A percentile compares a stretch with the other conserved stretches of the same genome.
These are phyloP conservation scores for Aplochiton taeniatus DNA, from an alignment of 2,797 vertebrate species.

Conservation along the genomic window DNA sequence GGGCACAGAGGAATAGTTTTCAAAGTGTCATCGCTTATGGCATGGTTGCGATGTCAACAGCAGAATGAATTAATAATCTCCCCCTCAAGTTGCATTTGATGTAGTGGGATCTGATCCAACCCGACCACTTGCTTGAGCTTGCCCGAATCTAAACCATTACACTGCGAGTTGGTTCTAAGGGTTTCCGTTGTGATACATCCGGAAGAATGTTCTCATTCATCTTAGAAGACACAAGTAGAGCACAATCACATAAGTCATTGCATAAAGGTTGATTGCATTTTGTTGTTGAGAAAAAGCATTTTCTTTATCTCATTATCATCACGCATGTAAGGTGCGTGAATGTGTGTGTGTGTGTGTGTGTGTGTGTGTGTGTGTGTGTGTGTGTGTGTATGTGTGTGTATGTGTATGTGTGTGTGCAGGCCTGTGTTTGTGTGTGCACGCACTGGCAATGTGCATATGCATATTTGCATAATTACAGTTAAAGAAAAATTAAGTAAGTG, in stretches of 20 bases:
- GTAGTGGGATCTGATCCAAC: constrained; percentile 62
- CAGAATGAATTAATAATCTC: constrained; percentile 73
- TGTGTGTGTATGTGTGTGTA: constrained; percentile 1
- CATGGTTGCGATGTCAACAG: constrained; percentile 69
- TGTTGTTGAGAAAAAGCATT: not conserved
- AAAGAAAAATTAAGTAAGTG: no score
- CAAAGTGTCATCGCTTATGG: constrained; percentile 71
- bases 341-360: not conserved
- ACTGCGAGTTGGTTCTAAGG: constrained; percentile 60
- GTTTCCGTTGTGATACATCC: constrained; percentile 47
- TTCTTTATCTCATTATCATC: not conserved
- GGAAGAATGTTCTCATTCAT: constrained; percentile 30
- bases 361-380: constrained; percentile 1
- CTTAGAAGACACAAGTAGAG: constrained; percentile 19
- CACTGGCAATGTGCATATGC: not conserved
- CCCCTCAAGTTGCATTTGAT: constrained; percentile 70
- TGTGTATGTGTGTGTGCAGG: not conserved
- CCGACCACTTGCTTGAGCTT: constrained; percentile 40
- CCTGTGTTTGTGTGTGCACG: constrained; percentile 2
- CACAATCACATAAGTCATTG: not conserved
- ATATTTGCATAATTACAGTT: not conserved
- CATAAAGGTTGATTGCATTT: no score
- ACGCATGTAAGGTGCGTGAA: not conserved
- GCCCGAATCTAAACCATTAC: constrained; percentile 47
- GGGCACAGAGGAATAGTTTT: constrained; percentile 67